These are phyloP conservation scores for Lophotis ruficrista DNA, from an alignment of 2,113 vertebrate genomes.

Conservation along the genomic window DNA sequence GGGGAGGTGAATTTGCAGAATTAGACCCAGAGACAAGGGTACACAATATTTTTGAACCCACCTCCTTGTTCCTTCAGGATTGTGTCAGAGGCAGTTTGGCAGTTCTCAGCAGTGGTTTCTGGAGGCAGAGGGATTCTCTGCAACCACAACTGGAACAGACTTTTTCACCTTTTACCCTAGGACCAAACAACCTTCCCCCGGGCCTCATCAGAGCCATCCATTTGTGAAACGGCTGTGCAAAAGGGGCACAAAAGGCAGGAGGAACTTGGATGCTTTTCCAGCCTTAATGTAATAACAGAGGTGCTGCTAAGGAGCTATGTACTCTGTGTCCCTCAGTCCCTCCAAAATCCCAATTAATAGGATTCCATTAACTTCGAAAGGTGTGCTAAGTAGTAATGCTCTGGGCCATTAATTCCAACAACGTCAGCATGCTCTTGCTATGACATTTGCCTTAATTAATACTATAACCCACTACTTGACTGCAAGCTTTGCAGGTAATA, in stretches of 20 bases:
- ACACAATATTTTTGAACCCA: not conserved
- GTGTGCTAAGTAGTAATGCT: constrained; percentile 66
- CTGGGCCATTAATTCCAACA: constrained; percentile 72
- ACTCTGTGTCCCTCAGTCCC: constrained; percentile 37
- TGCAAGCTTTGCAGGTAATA: constrained; percentile 53
- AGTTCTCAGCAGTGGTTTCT: not conserved
- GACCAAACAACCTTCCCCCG: not conserved
- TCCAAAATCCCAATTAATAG: constrained; percentile 70
- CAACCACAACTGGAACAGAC: not conserved
- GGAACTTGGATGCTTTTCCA: constrained; percentile 37
- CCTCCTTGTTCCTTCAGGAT: not conserved
- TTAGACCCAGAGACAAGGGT: not conserved
- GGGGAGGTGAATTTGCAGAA: not conserved
- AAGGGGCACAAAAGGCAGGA: constrained; percentile 13
- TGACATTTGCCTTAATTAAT: constrained; percentile 71
- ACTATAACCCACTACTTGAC: constrained; percentile 52
- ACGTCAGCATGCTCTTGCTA: constrained; percentile 67
- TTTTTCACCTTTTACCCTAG: constrained; percentile 19
- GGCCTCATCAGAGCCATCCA: not conserved
- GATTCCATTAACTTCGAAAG: constrained; percentile 72
- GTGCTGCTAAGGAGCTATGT: constrained; percentile 49
- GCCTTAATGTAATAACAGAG: constrained; percentile 46
- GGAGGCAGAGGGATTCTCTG: not conserved
- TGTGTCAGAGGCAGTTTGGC: not conserved
- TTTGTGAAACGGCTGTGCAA: constrained; percentile 43